Percentiles rank a stretch among this genome's conserved stretches.
Evolutionary conservation across 2,113 vertebrate species (phyloP).

Genomic region (Gadus chalcogrammus): DNA sequence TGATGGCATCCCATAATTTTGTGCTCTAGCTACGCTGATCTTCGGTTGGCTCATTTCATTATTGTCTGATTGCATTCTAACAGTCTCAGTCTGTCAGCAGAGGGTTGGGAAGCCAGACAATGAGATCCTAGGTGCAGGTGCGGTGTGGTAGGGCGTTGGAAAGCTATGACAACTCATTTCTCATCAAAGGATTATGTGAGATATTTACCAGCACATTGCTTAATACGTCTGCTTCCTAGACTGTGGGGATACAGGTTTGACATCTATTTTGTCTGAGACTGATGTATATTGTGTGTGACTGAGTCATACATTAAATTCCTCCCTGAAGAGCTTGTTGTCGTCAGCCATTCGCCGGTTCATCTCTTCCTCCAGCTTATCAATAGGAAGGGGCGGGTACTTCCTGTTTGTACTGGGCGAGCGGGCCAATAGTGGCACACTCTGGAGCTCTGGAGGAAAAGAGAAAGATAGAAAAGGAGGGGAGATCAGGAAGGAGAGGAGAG

Average conservation of each 20-base stretch:
- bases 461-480: slow-evolving; percentile 36
- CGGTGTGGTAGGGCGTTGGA: too few relatives aligned
- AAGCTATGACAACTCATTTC: too few relatives aligned
- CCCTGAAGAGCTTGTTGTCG: slow-evolving; percentile 97
- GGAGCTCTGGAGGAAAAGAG: slow-evolving; percentile 78
- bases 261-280: not conserved
- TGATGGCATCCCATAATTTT: too few relatives aligned
- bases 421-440: slow-evolving; percentile 94
- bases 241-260: not conserved
- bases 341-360: slow-evolving; percentile 97
- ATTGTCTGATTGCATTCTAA: too few relatives aligned
- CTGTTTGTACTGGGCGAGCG: slow-evolving; percentile 97
- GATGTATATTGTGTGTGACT: slow-evolving; percentile 1
- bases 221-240: too few relatives aligned
- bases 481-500: slow-evolving; percentile 36
- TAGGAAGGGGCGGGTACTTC: slow-evolving; percentile 92
- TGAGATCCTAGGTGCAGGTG: too few relatives aligned
- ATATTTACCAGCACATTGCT: too few relatives aligned
- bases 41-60: too few relatives aligned
- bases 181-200: too few relatives aligned
- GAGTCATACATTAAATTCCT: slow-evolving; percentile 89
- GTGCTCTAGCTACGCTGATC: too few relatives aligned
- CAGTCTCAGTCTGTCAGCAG: too few relatives aligned
- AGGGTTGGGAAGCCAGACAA: too few relatives aligned
- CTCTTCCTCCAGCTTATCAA: slow-evolving; percentile 97